phyloP scores from a whole-genome alignment of 2,888 invertebrate genomes.

The Lysandra bellargus region DNA sequence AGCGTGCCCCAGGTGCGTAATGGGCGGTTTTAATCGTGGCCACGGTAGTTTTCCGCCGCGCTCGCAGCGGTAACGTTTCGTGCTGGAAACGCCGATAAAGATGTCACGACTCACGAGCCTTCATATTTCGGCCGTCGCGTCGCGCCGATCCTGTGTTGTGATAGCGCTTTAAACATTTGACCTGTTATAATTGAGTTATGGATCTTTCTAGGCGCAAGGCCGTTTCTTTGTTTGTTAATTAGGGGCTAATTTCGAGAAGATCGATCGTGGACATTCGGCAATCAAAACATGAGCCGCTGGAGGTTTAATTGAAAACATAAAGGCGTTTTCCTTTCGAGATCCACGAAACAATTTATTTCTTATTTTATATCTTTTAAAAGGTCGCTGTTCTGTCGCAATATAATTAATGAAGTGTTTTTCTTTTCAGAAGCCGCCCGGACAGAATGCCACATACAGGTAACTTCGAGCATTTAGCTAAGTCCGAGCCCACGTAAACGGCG shows the following conservation, averaged over 20 bases:
- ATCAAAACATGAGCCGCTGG: not conserved
- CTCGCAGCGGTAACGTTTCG: slow-evolving; percentile 40
- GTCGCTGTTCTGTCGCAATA: not conserved
- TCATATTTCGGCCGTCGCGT: slow-evolving; percentile 53
- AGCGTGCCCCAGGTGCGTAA: slow-evolving; percentile 71
- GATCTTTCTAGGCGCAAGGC: slow-evolving; percentile 2
- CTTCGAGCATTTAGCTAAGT: slow-evolving; percentile 35
- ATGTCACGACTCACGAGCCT: slow-evolving; percentile 67
- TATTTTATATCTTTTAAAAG: not conserved
- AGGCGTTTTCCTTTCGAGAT: not conserved
- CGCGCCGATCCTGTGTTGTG: slow-evolving; percentile 51
- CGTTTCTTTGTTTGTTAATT: slow-evolving; percentile 19
- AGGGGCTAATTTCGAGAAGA: not conserved
- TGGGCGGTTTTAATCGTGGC: slow-evolving; percentile 67
- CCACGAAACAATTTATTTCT: not conserved
- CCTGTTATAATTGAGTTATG: slow-evolving; percentile 17
- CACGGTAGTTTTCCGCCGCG: slow-evolving; percentile 59
- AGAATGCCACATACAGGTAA: slow-evolving; percentile 74
- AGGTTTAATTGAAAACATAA: not conserved
- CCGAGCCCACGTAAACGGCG: slow-evolving; percentile 41
- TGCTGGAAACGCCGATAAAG: slow-evolving; percentile 59
- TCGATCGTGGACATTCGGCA: not conserved
- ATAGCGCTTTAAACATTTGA: slow-evolving; percentile 48
- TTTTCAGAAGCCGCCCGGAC: slow-evolving; percentile 46
- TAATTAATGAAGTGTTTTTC: slow-evolving; percentile 38